Percentiles rank a stretch among this genome's conserved stretches.
phyloP scores from a whole-genome alignment of 2,113 vertebrate genomes.

The Meriones unguiculatus region DNA sequence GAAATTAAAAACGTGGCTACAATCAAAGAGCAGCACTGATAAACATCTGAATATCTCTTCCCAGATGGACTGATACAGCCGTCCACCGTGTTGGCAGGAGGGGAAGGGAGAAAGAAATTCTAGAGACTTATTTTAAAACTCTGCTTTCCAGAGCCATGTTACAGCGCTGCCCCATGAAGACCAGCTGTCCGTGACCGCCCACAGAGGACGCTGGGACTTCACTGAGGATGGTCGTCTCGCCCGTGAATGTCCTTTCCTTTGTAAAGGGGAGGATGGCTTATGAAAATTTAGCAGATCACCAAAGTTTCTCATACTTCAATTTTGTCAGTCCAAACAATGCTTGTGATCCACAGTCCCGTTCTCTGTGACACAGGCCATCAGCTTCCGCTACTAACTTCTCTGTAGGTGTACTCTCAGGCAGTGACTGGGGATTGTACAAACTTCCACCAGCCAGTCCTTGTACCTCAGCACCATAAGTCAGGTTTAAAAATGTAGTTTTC shows the following conservation, averaged over 20 bases:
- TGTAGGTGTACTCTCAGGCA: not conserved
- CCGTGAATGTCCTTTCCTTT: not conserved
- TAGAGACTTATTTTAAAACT: not conserved
- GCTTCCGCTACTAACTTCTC: not conserved
- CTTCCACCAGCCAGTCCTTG: slow-evolving; percentile 27
- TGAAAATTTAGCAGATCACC: not conserved
- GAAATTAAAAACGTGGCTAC: not conserved
- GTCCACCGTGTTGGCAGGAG: not conserved
- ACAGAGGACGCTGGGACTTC: not conserved
- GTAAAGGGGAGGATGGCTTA: not conserved
- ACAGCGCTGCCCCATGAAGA: not conserved
- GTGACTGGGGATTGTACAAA: not conserved
- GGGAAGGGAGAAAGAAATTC: not conserved
- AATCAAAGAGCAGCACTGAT: not conserved
- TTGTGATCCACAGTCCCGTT: not conserved
- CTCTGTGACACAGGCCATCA: not conserved
- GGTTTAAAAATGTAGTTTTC: not conserved
- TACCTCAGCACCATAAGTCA: not conserved
- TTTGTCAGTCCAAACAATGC: slow-evolving; percentile 11
- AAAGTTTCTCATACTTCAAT: not conserved
- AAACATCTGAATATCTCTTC: not conserved
- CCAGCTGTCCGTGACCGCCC: not conserved
- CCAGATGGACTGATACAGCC: not conserved
- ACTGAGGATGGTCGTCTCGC: not conserved
- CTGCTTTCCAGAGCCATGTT: not conserved